Evolutionary conservation across 2,888 invertebrate species (phyloP).

Genomic region (Ornithoptera priamus): DNA sequence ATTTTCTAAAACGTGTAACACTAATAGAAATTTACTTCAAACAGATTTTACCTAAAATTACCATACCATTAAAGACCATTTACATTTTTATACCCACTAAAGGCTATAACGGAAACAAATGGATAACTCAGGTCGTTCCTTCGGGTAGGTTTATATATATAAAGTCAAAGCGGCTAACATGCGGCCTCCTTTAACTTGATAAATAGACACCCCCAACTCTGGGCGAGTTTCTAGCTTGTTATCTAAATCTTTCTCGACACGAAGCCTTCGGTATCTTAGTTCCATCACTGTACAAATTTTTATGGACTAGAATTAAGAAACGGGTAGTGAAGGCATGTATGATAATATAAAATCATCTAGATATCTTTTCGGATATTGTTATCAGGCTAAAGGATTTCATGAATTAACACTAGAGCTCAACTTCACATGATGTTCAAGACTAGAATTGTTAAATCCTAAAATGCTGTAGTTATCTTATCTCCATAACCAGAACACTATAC

Average conservation of each 20-base stretch:
- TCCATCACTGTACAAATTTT: neutral
- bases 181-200: slow-evolving; percentile 21
- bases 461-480: no score
- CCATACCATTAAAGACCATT: neutral
- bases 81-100: slow-evolving; percentile 3
- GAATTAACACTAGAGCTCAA: no score
- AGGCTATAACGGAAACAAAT: slow-evolving; percentile 16
- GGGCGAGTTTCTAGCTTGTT: slow-evolving; percentile 16
- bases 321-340: no score
- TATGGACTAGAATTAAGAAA: no score
- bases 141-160: slow-evolving; percentile 18
- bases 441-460: no score
- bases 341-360: no score
- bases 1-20: neutral
- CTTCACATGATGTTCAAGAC: no score
- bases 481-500: no score
- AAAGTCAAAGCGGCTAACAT: slow-evolving; percentile 11
- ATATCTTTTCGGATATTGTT: no score
- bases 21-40: neutral
- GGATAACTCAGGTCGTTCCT: slow-evolving; percentile 7
- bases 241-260: slow-evolving; percentile 23
- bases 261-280: slow-evolving; percentile 12
- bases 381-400: neutral
- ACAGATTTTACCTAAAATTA: slow-evolving; percentile 1
- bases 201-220: slow-evolving; percentile 14